Evolutionary conservation across 1,140 invertebrate genomes (phyloP).

Genomic region (Hylaeus anthracinus): DNA sequence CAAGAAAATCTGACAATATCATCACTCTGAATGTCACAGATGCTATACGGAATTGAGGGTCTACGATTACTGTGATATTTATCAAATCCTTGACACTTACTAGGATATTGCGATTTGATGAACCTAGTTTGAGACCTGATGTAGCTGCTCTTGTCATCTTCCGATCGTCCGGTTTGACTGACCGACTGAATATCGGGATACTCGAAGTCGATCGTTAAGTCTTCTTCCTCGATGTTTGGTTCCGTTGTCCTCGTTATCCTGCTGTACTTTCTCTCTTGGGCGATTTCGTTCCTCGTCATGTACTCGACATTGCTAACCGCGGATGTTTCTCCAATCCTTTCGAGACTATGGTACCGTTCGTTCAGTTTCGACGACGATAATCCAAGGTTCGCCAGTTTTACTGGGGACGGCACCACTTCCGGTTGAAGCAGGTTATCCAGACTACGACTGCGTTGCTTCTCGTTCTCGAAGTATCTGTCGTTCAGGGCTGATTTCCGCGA

Average conservation of each 20-base stretch:
- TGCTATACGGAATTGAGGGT: no score
- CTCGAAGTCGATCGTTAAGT: constrained; percentile 84
- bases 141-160: constrained; percentile 84
- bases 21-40: no score
- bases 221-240: constrained; percentile 82
- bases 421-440: constrained; percentile 89
- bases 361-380: constrained; percentile 91
- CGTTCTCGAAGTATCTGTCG: constrained; percentile 92
- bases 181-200: constrained; percentile 85
- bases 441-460: constrained; percentile 90
- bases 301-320: constrained; percentile 81
- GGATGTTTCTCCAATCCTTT: constrained; percentile 83
- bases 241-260: constrained; percentile 77
- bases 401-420: constrained; percentile 78
- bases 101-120: constrained; percentile 92
- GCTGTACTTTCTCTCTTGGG: constrained; percentile 79
- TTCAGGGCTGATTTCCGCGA: constrained; percentile 93
- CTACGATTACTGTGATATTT: not conserved
- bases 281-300: constrained; percentile 81
- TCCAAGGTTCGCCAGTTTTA: constrained; percentile 86
- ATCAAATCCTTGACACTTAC: constrained; percentile 75
- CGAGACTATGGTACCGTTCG: constrained; percentile 92
- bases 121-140: constrained; percentile 85
- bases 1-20: constrained; percentile 12
- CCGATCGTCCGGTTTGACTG: constrained; percentile 84